Percentiles rank a stretch among this genome's conserved stretches.
phyloP scores from a whole-genome alignment of 2,888 invertebrate species.

The Calliopum simillimum region DNA sequence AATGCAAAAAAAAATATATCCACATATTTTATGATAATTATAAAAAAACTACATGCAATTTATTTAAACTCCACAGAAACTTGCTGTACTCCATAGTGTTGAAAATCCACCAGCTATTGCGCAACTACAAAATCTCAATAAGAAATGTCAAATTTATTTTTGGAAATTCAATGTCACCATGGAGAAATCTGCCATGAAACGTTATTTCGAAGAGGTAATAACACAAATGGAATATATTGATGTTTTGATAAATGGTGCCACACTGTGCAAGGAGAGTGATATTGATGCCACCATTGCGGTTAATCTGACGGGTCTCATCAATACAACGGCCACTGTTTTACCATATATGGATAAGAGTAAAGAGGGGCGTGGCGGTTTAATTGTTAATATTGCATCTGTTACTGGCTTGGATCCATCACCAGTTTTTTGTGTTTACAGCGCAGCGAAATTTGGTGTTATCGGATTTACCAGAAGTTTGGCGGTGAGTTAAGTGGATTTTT shows the following conservation, averaged over 20 bases:
- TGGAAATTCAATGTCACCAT: constrained; percentile 57
- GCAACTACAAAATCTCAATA: constrained; percentile 50
- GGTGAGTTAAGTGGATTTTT: constrained; percentile 47
- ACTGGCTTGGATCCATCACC: constrained; percentile 57
- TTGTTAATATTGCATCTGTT: constrained; percentile 64
- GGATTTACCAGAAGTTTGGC: constrained; percentile 63
- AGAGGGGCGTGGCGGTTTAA: constrained; percentile 65
- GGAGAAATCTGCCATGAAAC: constrained; percentile 55
- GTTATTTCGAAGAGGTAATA: constrained; percentile 53
- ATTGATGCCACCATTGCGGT: constrained; percentile 53
- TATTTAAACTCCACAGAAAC: constrained; percentile 49
- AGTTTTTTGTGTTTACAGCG: constrained; percentile 62
- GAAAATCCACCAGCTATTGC: constrained; percentile 52
- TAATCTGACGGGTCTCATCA: constrained; percentile 58
- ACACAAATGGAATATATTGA: constrained; percentile 51
- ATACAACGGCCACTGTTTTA: constrained; percentile 58
- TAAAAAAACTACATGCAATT: constrained; percentile 3
- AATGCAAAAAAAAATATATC: constrained; percentile 10
- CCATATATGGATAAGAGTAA: constrained; percentile 65
- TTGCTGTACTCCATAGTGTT: constrained; percentile 54
- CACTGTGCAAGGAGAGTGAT: constrained; percentile 53
- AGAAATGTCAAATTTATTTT: constrained; percentile 52
- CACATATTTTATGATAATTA: constrained; percentile 21
- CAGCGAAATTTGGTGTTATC: constrained; percentile 64
- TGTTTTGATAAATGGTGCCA: constrained; percentile 56